These are phyloP conservation scores for Sarcophaga variegata DNA, from an alignment of 2,888 invertebrate genomes.

Conservation along the genomic window DNA sequence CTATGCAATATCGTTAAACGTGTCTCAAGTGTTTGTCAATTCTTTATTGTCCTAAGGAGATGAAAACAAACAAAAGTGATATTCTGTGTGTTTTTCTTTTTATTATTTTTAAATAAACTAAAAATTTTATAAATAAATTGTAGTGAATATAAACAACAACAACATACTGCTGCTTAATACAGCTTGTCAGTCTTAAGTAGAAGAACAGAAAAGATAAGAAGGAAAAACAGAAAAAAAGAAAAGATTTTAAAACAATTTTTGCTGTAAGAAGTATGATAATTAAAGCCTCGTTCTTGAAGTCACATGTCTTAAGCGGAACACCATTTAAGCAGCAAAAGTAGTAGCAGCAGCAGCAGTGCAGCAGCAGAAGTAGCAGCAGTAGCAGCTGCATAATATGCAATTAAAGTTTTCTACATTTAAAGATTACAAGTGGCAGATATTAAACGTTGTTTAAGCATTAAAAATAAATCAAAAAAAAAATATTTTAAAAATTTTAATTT, in stretches of 20 bases:
- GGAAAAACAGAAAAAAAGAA: too few species aligned
- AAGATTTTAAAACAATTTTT: too few species aligned
- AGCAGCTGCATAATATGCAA: constrained; percentile 35
- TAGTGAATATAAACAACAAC: too few species aligned
- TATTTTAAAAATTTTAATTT: background rate
- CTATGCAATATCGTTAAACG: too few species aligned
- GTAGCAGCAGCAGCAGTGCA: constrained; percentile 8
- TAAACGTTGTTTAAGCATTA: constrained; percentile 50
- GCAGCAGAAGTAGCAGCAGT: background rate
- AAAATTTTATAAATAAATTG: too few species aligned
- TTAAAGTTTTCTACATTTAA: constrained; percentile 54
- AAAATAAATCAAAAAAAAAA: background rate
- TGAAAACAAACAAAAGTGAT: constrained; percentile 54
- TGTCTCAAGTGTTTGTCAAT: background rate
- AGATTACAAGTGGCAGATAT: constrained; percentile 60
- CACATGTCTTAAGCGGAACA: constrained; percentile 49
- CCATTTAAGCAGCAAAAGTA: background rate
- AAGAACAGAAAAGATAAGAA: too few species aligned
- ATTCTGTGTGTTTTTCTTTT: constrained; percentile 29
- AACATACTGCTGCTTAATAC: too few species aligned
- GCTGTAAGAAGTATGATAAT: constrained; percentile 45
- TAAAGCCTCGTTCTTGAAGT: constrained; percentile 65
- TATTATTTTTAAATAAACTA: constrained; percentile 4
- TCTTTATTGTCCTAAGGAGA: constrained; percentile 54
- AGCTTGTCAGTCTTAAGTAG: too few species aligned